Evolutionary conservation across 2,797 vertebrate species (phyloP).

Genomic region (Anolis apletophallus): DNA sequence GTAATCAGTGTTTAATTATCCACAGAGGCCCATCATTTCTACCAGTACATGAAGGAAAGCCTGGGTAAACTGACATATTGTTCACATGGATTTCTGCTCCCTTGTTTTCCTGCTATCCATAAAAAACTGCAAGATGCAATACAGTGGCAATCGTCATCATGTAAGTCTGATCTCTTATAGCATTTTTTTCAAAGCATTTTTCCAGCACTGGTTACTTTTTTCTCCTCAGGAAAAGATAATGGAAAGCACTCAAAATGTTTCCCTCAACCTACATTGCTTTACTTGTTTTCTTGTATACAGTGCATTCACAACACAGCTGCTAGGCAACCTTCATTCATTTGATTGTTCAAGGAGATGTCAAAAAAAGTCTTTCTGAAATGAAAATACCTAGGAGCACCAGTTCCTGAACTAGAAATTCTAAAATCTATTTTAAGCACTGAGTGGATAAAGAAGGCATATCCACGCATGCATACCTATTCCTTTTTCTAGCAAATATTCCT

Average conservation of each 20-base stretch:
- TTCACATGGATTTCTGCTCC: neutral
- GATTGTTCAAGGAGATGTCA: neutral
- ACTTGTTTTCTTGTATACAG: neutral
- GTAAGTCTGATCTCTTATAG: neutral
- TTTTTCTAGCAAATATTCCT: no score
- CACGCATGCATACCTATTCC: neutral
- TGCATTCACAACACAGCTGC: neutral
- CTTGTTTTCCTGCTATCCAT: neutral
- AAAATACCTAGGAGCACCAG: neutral
- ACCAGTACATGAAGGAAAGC: neutral
- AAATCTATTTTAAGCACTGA: neutral
- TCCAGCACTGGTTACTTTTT: neutral
- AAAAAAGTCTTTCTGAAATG: neutral
- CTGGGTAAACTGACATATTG: neutral
- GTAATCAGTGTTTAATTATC: neutral
- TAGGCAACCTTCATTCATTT: neutral
- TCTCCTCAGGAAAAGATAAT: constrained; percentile 3
- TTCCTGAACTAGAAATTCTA: neutral
- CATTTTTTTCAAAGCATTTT: neutral
- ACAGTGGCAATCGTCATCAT: neutral
- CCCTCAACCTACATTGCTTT: neutral
- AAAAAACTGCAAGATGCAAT: neutral
- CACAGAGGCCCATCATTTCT: neutral
- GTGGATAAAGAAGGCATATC: neutral
- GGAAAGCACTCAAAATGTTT: neutral